phyloP scores from a whole-genome alignment of 2,113 vertebrate species.

The Rostratula benghalensis region DNA sequence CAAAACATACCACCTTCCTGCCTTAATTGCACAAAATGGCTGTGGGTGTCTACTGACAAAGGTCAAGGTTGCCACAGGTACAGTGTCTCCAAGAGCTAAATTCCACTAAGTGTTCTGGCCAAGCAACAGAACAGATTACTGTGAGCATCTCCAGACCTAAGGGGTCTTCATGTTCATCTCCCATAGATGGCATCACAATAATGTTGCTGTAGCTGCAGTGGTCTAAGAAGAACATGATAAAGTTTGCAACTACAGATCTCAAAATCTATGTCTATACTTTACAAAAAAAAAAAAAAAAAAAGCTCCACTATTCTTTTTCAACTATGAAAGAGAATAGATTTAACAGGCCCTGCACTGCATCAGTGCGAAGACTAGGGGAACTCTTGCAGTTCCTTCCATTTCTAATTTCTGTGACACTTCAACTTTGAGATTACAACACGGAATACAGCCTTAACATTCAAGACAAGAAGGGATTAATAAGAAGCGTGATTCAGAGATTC shows the following conservation, averaged over 20 bases:
- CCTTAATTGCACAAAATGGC: neutral
- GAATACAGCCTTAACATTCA: neutral
- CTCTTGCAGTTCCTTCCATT: neutral
- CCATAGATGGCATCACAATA: neutral
- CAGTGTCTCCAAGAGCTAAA: accelerated
- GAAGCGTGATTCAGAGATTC: neutral
- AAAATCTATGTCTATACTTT: neutral
- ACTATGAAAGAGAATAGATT: neutral
- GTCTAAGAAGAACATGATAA: neutral
- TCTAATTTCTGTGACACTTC: neutral
- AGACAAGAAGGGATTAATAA: neutral
- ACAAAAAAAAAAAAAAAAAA: neutral
- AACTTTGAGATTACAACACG: neutral
- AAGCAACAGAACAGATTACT: neutral
- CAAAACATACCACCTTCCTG: neutral
- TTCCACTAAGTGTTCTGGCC: neutral
- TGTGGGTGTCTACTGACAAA: neutral
- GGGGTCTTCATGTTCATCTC: neutral
- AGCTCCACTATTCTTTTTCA: neutral
- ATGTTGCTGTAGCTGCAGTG: neutral
- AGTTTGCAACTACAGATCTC: neutral
- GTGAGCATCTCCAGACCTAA: neutral
- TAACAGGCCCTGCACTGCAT: neutral
- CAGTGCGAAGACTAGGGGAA: neutral
- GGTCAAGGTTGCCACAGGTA: neutral